Evolutionary conservation across 2,888 invertebrate species (phyloP), one percentile per base, ranked within the genome.

Genomic region (Euproctis similis): DNA sequence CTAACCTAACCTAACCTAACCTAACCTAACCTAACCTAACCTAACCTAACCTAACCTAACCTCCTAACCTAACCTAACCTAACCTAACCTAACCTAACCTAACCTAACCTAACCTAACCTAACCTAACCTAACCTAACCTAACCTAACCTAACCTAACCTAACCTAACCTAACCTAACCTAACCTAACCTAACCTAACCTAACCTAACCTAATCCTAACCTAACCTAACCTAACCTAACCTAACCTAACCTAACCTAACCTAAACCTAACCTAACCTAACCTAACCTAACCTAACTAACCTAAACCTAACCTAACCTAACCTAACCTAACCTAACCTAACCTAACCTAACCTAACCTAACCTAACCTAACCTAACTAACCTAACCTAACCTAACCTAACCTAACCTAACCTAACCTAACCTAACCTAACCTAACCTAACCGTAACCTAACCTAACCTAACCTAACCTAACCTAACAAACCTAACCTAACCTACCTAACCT

Each of bases 361-460:
- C 30, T 36, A 34, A 37, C 37, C 33, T 37, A 33, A 37, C 33
- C 37, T 30, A 37, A 33, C 37, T 34, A 34, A 37, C 37, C 37
- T 34, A 34, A 37, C 34, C 33, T 37, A 31, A 35, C 35, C 30
- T 29, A 31, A 37, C 33, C 37, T 31, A 37, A 34, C 37, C 34
- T 37, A 34, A 37, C 34, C 31, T 29, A 34, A 34, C 33, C 33
- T 37, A 37, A 33, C 33, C 34, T 31, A 34, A 33, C 34, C 34
- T 31, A 37, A 33, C 37, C 37, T 37, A 37, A 37, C n/a, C n/a
- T n/a, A n/a, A n/a, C n/a, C n/a, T n/a, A n/a, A n/a, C n/a, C n/a
- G n/a, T n/a, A n/a, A n/a, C 37, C 37, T 37, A 34, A 37, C 34
- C 37, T 34, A 37, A 37, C 37, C 37, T 37, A 37, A 37, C 37